Conservation (phyloP, 2,113 vertebrate genomes). For the Corythaixoides concolor region DNA sequence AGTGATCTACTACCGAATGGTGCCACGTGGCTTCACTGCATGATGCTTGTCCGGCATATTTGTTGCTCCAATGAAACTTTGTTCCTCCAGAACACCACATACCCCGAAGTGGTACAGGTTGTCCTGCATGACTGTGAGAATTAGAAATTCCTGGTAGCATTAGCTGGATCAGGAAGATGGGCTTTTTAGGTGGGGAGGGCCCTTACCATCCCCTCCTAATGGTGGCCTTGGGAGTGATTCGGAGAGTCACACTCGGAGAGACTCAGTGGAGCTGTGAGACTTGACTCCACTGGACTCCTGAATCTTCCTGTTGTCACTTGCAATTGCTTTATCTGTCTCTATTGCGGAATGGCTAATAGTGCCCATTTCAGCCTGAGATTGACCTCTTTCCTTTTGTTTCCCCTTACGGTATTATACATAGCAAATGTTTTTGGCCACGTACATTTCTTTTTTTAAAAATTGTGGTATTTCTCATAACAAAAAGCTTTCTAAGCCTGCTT, state of each 20-base stretch:
- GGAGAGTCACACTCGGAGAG: too few species aligned
- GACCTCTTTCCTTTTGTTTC: background rate
- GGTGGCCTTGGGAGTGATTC: background rate
- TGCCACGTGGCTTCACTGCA: background rate
- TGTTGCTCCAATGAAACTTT: background rate
- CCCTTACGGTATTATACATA: background rate
- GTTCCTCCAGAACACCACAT: background rate
- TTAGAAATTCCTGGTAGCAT: background rate
- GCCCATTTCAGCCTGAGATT: background rate
- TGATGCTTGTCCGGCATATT: background rate
- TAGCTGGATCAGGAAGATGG: background rate
- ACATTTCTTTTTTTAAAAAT: background rate
- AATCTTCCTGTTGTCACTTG: background rate
- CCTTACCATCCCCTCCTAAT: background rate
- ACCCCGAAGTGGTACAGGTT: background rate
- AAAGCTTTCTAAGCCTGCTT: background rate
- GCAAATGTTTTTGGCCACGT: background rate
- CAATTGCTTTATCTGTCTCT: background rate
- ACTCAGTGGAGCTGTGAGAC: too few species aligned
- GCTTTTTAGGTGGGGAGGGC: background rate
- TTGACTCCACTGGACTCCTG: background rate
- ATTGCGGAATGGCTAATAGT: background rate
- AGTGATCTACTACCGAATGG: background rate
- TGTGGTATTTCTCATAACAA: background rate
- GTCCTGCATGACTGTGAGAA: background rate